Evolutionary conservation across 2,797 vertebrate genomes (phyloP).

Genomic region (Pogonophryne albipinna): DNA sequence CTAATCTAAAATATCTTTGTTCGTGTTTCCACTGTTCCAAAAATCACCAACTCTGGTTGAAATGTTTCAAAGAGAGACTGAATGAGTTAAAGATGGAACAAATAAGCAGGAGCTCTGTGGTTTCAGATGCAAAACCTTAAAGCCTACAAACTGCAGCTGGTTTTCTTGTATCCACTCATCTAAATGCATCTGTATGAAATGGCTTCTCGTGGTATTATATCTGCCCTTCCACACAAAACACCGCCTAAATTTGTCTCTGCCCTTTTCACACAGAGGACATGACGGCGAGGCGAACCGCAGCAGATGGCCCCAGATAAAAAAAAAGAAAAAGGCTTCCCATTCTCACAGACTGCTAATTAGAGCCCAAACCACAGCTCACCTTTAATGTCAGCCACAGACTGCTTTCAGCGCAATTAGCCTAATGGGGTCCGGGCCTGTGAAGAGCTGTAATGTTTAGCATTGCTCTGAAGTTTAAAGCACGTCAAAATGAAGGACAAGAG

Average conservation of each 20-base stretch:
- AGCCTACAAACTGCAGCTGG: conserved; percentile 29
- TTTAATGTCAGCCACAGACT: conserved; percentile 73
- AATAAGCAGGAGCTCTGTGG: conserved; percentile 30
- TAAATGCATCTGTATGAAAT: conserved; percentile 47
- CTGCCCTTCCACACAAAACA: conserved; percentile 55
- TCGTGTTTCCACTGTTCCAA: no score
- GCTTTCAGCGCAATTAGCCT: conserved; percentile 79
- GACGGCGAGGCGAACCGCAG: conserved; percentile 43
- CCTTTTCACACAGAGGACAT: conserved; percentile 72
- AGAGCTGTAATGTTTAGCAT: conserved; percentile 54
- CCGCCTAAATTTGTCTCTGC: conserved; percentile 72
- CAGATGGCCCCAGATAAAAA: conserved; percentile 67
- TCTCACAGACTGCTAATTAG: conserved; percentile 78
- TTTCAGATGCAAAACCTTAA: conserved; percentile 25
- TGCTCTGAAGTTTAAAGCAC: conserved; percentile 43
- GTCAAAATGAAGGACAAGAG: conserved; percentile 71
- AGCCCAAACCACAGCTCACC: conserved; percentile 71
- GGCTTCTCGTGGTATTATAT: conserved; percentile 47
- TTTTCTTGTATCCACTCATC: conserved; percentile 16
- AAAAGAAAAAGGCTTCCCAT: conserved; percentile 58
- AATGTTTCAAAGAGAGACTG: no score
- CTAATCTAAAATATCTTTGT: no score
- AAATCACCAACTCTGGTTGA: no score
- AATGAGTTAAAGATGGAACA: not conserved
- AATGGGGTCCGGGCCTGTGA: conserved; percentile 67